A percentile compares a stretch with the other conserved stretches of the same genome.
Evolutionary conservation across 2,797 vertebrate genomes (phyloP).

Genomic region (Mormyrops boulengeri): DNA sequence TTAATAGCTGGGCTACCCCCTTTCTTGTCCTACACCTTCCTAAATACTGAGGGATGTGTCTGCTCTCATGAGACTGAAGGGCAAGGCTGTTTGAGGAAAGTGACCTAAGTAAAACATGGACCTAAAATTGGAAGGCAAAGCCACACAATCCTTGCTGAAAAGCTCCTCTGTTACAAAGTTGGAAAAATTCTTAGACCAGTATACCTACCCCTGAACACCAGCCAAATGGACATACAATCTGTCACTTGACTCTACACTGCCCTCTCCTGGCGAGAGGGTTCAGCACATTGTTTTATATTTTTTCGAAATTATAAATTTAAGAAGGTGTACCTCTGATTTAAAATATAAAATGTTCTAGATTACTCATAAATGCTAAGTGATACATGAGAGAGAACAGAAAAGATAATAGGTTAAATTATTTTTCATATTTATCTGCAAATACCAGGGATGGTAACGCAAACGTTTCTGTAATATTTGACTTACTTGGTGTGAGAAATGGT

Average conservation of each 20-base stretch:
- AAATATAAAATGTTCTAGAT: not conserved
- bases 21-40: not conserved
- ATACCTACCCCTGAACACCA: not conserved
- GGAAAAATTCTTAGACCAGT: constrained; percentile 26
- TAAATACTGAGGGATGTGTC: not conserved
- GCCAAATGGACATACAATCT: not conserved
- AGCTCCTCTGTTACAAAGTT: constrained; percentile 43
- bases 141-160: constrained; percentile 24
- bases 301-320: not conserved
- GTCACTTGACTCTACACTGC: constrained; percentile 35
- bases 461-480: not conserved
- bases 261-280: constrained; percentile 46
- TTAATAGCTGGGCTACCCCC: not conserved
- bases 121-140: not conserved
- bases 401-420: not conserved
- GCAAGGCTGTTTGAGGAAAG: not conserved
- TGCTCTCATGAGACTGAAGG: not conserved
- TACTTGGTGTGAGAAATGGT: not conserved
- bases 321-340: not conserved
- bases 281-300: constrained; percentile 5
- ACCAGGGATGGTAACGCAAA: not conserved
- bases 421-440: not conserved
- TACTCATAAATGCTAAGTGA: not conserved
- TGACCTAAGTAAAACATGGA: not conserved
- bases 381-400: not conserved